Evolutionary conservation across 2,113 vertebrate species (phyloP), one percentile per base, ranked within the genome.

Genomic region (Recurvirostra avosetta): DNA sequence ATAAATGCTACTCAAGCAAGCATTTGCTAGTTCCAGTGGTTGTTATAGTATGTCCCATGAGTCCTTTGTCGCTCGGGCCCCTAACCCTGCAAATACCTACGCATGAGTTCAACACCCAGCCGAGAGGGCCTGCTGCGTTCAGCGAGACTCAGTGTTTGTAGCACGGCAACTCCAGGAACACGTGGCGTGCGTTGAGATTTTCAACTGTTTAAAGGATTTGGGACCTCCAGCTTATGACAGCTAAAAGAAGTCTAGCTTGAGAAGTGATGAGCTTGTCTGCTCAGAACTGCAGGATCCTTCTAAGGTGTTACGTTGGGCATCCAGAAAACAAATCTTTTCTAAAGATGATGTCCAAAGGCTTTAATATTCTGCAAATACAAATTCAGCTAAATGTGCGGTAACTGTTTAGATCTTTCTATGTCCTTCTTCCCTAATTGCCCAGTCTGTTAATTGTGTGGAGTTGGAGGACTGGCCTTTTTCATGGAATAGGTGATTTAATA

Each of bases 11-110:
- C 80, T 90, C 45, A 74, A 66, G 74, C 62, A 95, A 92, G 91
- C 92, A 88, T 96, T 89, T 90, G 30, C 71, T 85, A 59, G 81
- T 91, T 95, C 62, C 59, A 83, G 30, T 53, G 91, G 92, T 90
- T 90, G 75, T 88, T 68, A 66, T 7, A 53, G 25, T 34, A n/a
- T 90, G 75, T 73, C 45, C 45, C 67, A 34, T 38, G 41, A 86
- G 43, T n/a, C 76, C 65, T 86, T 93, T 80, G 79, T 58, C 2
- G 1, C 66, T 82, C n/a, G 71, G 61, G 32, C 45, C 63, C 32
- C 67, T 94, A 67, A 85, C 68, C 89, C 71, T 76, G 26, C 38
- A 47, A 76, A 58, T 73, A 63, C 22, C 43, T 38, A 15, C 3
- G 13, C 22, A 26, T n/a, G 40, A 87, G 36, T 49, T 85, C 22